Evolutionary conservation across 1,140 invertebrate species (phyloP), one percentile per base, ranked within the genome.

Genomic region (Dryas iulia): DNA sequence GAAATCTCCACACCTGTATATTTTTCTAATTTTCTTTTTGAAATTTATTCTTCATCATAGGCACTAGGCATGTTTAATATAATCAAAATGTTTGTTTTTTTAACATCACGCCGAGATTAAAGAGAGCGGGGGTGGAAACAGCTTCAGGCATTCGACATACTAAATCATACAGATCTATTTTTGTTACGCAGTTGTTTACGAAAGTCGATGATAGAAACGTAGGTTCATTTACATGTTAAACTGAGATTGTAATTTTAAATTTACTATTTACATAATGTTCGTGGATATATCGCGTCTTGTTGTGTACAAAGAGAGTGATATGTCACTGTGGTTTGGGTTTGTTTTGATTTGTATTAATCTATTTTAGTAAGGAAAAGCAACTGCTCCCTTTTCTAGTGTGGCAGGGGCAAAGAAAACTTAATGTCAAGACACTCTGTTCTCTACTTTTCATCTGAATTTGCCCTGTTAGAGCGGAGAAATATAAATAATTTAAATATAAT

Each of bases 41-140:
- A n/a, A n/a, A n/a, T 39, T 39, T n/a, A 39, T 39, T n/a, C 35
- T 39, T n/a, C 35, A 39, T n/a, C 12, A 5, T 18, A 6, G 26
- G 26, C 26, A 28, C 6, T 39, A n/a, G 4, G 35, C n/a, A 14
- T 18, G 35, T 39, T 39, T 39, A 24, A 57, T 25, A 57, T 57
- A 11, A 28, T 28, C 56, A 58, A 58, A 68, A 30, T 73, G 78
- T 82, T 82, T 82, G 69, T 79, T 84, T 78, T 69, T 74, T 58
- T 69, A 81, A 26, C 82, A 78, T 78, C 74, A 64, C 64, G 59
- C 35, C 35, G 67, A 77, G 78, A 79, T 78, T 80, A 82, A 80
- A 83, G 73, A 68, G 59, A 53, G 60, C 54, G 65, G 60, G 61
- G 63, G 66, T 66, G 68, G 59, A 62, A 70, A 69, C 68, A 59